phyloP scores from a whole-genome alignment of 2,797 vertebrate genomes.

The Apogon talboti region DNA sequence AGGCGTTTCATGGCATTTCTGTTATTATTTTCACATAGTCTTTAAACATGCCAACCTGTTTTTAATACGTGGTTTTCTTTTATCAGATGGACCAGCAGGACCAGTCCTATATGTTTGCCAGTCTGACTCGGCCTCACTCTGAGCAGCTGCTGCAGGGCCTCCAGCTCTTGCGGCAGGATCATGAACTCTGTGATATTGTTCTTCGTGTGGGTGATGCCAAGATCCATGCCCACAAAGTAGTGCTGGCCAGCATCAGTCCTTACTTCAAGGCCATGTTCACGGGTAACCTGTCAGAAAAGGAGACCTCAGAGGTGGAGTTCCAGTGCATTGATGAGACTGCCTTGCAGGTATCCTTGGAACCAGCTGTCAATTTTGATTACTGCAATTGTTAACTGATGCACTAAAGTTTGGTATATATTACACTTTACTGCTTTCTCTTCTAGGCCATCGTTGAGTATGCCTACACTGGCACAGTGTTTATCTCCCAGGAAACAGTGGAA shows the following conservation, averaged over 20 bases:
- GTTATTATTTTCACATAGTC: not conserved
- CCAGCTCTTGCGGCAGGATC: conserved; percentile 96
- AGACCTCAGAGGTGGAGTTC: conserved; percentile 97
- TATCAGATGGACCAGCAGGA: conserved; percentile 96
- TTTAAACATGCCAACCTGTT: conserved; percentile 22
- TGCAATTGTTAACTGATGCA: conserved; percentile 9
- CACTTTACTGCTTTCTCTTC: conserved; percentile 30
- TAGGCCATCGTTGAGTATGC: conserved; percentile 98
- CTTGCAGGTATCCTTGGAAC: conserved; percentile 81
- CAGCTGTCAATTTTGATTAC: not conserved
- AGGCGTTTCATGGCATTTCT: not conserved
- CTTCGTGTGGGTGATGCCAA: conserved; percentile 96
- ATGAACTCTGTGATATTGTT: conserved; percentile 95
- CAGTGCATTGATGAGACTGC: conserved; percentile 95
- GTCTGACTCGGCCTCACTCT: conserved; percentile 94
- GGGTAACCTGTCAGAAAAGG: conserved; percentile 96
- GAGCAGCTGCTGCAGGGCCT: conserved; percentile 98
- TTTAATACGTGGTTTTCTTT: conserved; percentile 43
- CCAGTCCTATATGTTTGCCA: conserved; percentile 97
- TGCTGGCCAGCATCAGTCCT: conserved; percentile 97
- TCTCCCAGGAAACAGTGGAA: conserved; percentile 98
- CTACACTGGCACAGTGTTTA: conserved; percentile 96
- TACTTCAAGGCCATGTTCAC: conserved; percentile 99
- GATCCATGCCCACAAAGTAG: conserved; percentile 97
- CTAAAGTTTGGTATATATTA: conserved; percentile 15